These are phyloP conservation scores for Pemphigus obesinymphae DNA, from an alignment of 1,140 invertebrate species.

Conservation along the genomic window DNA sequence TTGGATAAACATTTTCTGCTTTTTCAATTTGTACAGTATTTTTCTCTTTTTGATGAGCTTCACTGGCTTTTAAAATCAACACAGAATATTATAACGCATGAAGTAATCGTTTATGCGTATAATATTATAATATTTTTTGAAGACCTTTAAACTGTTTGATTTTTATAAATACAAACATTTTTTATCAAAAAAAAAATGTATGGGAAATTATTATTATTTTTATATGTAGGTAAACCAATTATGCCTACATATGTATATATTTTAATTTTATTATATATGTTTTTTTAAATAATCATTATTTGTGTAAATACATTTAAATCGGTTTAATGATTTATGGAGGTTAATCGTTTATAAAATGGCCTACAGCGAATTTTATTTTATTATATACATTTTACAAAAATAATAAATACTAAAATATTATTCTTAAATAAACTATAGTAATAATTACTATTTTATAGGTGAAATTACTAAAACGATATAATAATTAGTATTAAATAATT, in stretches of 20 bases:
- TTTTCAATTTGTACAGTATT: not conserved
- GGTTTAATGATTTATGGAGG: not conserved
- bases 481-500: too few species aligned
- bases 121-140: not conserved
- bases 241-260: too few species aligned
- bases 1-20: not conserved
- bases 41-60: not conserved
- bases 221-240: too few species aligned
- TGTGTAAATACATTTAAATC: not conserved
- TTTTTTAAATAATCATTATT: not conserved
- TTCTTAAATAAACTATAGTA: too few species aligned
- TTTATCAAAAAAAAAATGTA: not conserved
- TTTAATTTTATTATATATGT: not conserved
- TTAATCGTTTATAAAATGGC: not conserved
- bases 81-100: not conserved
- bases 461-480: too few species aligned
- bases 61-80: not conserved
- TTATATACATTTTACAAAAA: too few species aligned
- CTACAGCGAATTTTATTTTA: not conserved
- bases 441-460: too few species aligned
- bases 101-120: not conserved
- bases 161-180: not conserved
- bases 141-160: not conserved
- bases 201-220: not conserved
- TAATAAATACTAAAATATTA: too few species aligned